phyloP scores from a whole-genome alignment of 2,888 invertebrate species.

The Pediacus dermestoides region DNA sequence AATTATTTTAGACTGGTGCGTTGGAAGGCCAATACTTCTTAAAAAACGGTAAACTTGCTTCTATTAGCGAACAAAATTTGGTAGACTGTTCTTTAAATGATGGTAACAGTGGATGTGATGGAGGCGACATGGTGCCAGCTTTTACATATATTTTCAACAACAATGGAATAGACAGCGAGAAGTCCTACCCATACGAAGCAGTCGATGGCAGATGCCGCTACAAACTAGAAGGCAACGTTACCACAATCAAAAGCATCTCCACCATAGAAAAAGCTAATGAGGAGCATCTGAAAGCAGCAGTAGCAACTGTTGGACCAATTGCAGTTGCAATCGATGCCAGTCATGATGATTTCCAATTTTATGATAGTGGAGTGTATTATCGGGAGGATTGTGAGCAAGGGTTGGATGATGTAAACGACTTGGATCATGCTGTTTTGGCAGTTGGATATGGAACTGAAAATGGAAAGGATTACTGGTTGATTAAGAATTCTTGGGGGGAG shows the following conservation, averaged over 20 bases:
- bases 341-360: slow-evolving; percentile 6
- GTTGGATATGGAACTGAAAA: too few relatives aligned
- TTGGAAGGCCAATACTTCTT: slow-evolving; percentile 27
- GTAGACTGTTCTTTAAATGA: slow-evolving; percentile 45
- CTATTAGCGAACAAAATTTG: slow-evolving; percentile 46
- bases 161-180: slow-evolving; percentile 29
- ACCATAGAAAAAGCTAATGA: slow-evolving; percentile 56
- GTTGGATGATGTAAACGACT: too few relatives aligned
- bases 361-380: slow-evolving; percentile 7
- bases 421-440: too few relatives aligned
- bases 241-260: slow-evolving; percentile 70
- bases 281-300: slow-evolving; percentile 13
- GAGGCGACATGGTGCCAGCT: slow-evolving; percentile 46
- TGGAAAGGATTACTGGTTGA: too few relatives aligned
- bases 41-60: slow-evolving; percentile 42
- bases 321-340: slow-evolving; percentile 17
- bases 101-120: slow-evolving; percentile 45
- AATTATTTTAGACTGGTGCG: slow-evolving; percentile 54
- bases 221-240: slow-evolving; percentile 60
- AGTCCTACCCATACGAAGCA: slow-evolving; percentile 43
- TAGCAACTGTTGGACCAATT: slow-evolving; percentile 15
- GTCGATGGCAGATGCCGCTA: slow-evolving; percentile 49
- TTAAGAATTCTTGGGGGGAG: too few relatives aligned
- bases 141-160: slow-evolving; percentile 44
- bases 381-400: too few relatives aligned